phyloP scores from a whole-genome alignment of 2,888 invertebrate genomes.

The Lamellibrachia columna region DNA sequence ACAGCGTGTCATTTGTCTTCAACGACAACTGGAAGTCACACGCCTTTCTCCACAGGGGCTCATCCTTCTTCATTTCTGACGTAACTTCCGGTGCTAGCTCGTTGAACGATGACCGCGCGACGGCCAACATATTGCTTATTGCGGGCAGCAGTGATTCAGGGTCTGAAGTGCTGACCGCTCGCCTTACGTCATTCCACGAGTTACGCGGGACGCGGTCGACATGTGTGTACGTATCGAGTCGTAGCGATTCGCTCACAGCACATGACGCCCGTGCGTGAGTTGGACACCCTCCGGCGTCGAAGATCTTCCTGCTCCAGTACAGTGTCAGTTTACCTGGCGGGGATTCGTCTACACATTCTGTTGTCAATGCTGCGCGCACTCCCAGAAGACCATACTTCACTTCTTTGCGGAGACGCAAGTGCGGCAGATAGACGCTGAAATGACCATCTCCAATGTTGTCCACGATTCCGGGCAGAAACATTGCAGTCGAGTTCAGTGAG shows the following conservation, averaged over 20 bases:
- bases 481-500: slow-evolving; percentile 46
- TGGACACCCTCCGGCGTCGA: slow-evolving; percentile 41
- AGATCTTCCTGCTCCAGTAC: slow-evolving; percentile 55
- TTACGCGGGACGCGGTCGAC: background rate
- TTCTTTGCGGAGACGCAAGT: slow-evolving; percentile 32
- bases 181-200: background rate
- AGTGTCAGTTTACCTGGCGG: slow-evolving; percentile 36
- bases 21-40: slow-evolving; percentile 37
- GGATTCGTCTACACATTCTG: background rate
- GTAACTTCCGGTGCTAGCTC: slow-evolving; percentile 41
- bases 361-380: slow-evolving; percentile 25
- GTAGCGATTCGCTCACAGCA: background rate
- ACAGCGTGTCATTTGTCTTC: slow-evolving; percentile 26
- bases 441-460: slow-evolving; percentile 43
- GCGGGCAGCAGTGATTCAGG: background rate
- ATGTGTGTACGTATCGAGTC: background rate
- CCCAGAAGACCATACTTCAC: slow-evolving; percentile 44
- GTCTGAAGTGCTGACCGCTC: background rate
- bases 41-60: slow-evolving; percentile 25
- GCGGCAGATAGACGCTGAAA: slow-evolving; percentile 44
- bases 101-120: background rate
- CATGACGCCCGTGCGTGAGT: background rate
- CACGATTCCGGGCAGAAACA: slow-evolving; percentile 50
- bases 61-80: background rate
- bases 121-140: background rate